phyloP scores from a whole-genome alignment of 2,888 invertebrate genomes.

The Apomyelois bistriatella region DNA sequence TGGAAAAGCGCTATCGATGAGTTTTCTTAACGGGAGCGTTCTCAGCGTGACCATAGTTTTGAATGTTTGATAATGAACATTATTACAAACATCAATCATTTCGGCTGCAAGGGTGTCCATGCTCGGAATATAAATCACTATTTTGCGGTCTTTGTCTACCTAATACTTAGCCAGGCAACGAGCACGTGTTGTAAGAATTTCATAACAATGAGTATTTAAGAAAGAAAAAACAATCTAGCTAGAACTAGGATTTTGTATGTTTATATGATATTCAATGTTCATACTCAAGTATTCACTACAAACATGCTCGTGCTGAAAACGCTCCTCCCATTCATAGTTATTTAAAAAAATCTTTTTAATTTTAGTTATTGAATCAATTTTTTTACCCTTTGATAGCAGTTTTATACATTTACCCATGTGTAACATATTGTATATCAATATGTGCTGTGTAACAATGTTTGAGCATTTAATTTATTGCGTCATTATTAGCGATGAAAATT shows the following conservation, averaged over 20 bases:
- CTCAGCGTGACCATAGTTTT: neutral
- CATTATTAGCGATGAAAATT: constrained; percentile 38
- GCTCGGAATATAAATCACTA: too few species aligned
- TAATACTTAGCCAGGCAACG: too few species aligned
- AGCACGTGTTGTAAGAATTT: too few species aligned
- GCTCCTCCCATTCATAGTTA: neutral
- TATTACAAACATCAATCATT: neutral
- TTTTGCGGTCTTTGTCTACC: too few species aligned
- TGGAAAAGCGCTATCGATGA: too few species aligned
- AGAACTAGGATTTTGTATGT: too few species aligned
- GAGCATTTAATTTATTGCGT: constrained; percentile 69
- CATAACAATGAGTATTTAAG: too few species aligned
- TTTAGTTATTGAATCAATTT: constrained; percentile 8
- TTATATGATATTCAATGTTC: neutral
- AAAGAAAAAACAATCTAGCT: too few species aligned
- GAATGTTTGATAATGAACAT: neutral
- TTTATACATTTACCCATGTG: constrained; percentile 17
- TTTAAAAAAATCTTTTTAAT: constrained; percentile 2
- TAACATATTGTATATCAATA: constrained; percentile 16
- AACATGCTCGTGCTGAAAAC: constrained; percentile 1
- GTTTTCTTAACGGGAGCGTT: neutral
- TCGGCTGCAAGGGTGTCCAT: too few species aligned
- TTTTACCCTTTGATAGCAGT: constrained; percentile 17
- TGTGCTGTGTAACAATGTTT: constrained; percentile 37
- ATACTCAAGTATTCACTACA: neutral